Percentiles rank a stretch among this genome's conserved stretches.
These are phyloP conservation scores for Patella depressa DNA, from an alignment of 2,888 invertebrate species.

Conservation along the genomic window DNA sequence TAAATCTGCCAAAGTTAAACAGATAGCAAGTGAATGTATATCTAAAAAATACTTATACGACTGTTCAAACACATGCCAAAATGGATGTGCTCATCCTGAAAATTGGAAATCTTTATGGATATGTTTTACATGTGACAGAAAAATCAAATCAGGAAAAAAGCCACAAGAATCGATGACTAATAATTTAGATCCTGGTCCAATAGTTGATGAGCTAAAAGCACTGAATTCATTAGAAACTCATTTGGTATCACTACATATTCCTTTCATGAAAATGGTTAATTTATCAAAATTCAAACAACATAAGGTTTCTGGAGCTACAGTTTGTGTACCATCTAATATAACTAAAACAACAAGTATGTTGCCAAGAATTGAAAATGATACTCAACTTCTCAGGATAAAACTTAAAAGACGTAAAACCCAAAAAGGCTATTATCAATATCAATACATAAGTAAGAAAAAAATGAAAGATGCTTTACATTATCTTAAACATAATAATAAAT, in stretches of 20 bases:
- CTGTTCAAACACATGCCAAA: neutral
- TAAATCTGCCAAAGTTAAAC: neutral
- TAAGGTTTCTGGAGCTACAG: constrained; percentile 25
- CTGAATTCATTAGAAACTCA: constrained; percentile 32
- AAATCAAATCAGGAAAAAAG: constrained; percentile 17
- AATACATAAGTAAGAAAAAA: neutral
- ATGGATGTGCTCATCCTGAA: neutral
- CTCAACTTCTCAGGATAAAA: neutral
- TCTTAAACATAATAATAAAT: constrained; percentile 9
- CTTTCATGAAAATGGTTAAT: constrained; percentile 32
- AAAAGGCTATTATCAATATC: neutral
- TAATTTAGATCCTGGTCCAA: constrained; percentile 11
- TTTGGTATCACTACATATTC: constrained; percentile 25
- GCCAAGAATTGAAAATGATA: neutral
- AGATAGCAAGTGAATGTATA: neutral
- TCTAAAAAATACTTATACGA: neutral
- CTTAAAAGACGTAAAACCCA: neutral
- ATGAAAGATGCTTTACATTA: neutral
- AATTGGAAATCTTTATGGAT: neutral
- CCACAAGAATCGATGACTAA: constrained; percentile 19
- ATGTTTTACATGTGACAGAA: constrained; percentile 18
- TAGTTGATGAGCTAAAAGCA: constrained; percentile 14
- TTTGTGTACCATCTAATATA: constrained; percentile 23
- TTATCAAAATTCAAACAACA: constrained; percentile 27
- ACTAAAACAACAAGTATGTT: neutral